A percentile compares a stretch with the other conserved stretches of the same genome.
These are phyloP conservation scores for Oncorhynchus masou DNA, from an alignment of 2,113 vertebrate genomes.

Conservation along the genomic window DNA sequence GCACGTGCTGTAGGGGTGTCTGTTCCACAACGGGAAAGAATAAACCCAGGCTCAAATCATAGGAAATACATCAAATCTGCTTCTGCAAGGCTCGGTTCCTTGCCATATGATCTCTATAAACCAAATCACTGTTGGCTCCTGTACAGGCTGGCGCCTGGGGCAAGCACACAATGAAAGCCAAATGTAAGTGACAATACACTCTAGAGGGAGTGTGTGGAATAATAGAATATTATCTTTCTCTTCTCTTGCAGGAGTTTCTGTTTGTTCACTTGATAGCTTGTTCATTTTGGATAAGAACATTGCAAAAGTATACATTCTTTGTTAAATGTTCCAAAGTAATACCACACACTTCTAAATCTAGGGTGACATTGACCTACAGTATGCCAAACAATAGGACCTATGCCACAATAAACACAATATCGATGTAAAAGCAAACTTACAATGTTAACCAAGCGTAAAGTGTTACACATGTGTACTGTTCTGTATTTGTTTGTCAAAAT, in stretches of 20 bases:
- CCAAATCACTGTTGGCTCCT: conserved; percentile 85
- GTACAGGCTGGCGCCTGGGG: conserved; percentile 81
- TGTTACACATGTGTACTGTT: too few species aligned
- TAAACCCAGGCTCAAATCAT: conserved; percentile 86
- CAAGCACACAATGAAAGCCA: conserved; percentile 85
- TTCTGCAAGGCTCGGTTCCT: conserved; percentile 85
- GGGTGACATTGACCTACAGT: too few species aligned
- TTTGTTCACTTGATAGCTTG: neutral
- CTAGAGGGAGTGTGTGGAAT: conserved; percentile 66
- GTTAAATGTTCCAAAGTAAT: too few species aligned
- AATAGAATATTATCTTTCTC: conserved; percentile 60
- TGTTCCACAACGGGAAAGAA: conserved; percentile 87
- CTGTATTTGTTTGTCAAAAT: too few species aligned
- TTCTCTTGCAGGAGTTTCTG: conserved; percentile 20
- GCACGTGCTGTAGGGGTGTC: conserved; percentile 81
- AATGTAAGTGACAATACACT: conserved; percentile 85
- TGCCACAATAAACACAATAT: too few species aligned
- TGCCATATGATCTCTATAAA: conserved; percentile 94
- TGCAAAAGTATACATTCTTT: too few species aligned
- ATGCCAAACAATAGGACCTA: too few species aligned
- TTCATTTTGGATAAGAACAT: neutral
- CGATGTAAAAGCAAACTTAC: too few species aligned
- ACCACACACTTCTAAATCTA: too few species aligned
- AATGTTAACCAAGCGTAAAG: too few species aligned
- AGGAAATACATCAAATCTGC: conserved; percentile 89